Percentiles rank a stretch among this genome's conserved stretches.
These are phyloP conservation scores for Caretta caretta DNA, from an alignment of 2,113 vertebrate genomes.

Conservation along the genomic window DNA sequence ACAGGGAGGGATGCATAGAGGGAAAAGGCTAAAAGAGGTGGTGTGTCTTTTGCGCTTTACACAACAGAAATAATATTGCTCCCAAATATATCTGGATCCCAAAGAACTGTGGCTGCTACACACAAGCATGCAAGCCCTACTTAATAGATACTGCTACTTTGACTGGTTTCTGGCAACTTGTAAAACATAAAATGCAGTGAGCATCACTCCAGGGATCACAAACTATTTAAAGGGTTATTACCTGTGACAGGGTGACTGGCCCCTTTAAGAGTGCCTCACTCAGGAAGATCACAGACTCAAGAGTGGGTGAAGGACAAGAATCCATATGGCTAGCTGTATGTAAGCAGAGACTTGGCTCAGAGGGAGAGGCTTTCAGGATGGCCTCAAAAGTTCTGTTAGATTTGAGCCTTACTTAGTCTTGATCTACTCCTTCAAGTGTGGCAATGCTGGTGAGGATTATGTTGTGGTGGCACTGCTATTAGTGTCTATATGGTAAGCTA, in stretches of 20 bases:
- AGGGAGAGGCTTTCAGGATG: no score
- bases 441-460: background rate
- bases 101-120: background rate
- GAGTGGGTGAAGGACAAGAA: background rate
- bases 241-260: background rate
- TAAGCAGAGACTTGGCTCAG: no score
- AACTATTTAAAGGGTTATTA: background rate
- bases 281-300: background rate
- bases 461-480: background rate
- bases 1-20: no score
- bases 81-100: background rate
- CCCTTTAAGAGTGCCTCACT: background rate
- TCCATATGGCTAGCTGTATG: background rate
- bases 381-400: background rate
- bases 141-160: background rate
- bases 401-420: background rate
- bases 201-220: background rate
- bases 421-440: background rate
- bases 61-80: background rate
- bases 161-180: background rate
- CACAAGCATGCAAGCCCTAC: background rate
- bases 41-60: no score
- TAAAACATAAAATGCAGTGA: background rate
- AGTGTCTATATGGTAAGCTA: background rate
- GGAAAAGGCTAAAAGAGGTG: background rate